Percentiles rank a stretch among this genome's conserved stretches.
These are phyloP conservation scores for Xenopus tropicalis DNA, from an alignment of 2,113 vertebrate genomes.

Conservation along the genomic window UCB_Xtro_10.0 CM004443.2:79029001-79029500, in stretches of 20 bases:
- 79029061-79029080: background rate
- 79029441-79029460: too few relatives aligned
- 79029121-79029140: background rate
- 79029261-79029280: slow-evolving; percentile 32
- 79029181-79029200: slow-evolving; percentile 21
- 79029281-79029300: background rate
- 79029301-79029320: background rate
- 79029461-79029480: too few relatives aligned
- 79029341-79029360: background rate
- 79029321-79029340: background rate
- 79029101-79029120: background rate
- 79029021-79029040: too few relatives aligned
- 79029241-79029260: slow-evolving; percentile 16
- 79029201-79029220: slow-evolving; percentile 11
- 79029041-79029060: too few relatives aligned
- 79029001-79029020: too few relatives aligned
- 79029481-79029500: too few relatives aligned
- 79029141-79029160: slow-evolving; percentile 4
- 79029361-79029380: background rate
- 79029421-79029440: too few relatives aligned
- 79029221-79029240: slow-evolving; percentile 10
- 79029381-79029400: background rate
- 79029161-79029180: background rate
- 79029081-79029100: background rate
- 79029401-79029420: too few relatives aligned